Percentiles rank a stretch among this genome's conserved stretches.
Conservation (phyloP, 2,888 invertebrate genomes). For the Frankliniella fusca region DNA sequence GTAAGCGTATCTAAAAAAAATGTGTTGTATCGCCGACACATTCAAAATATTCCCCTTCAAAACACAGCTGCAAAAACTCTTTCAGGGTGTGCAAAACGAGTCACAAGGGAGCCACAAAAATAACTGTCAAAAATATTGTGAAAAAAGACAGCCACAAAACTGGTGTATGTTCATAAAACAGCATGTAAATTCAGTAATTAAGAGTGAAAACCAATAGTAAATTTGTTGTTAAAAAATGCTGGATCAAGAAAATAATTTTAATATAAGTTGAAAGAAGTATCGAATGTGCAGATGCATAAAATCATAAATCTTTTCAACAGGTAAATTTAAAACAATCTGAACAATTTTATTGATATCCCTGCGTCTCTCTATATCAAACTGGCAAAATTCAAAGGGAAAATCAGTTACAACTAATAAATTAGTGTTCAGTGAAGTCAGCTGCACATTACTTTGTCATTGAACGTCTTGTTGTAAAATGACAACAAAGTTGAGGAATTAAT, state of each 20-base stretch:
- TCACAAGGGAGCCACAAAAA: constrained; percentile 17
- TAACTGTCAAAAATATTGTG: not conserved
- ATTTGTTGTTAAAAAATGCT: not conserved
- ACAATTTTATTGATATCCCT: not conserved
- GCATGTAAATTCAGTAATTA: not conserved
- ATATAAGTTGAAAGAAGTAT: not conserved
- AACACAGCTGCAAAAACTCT: constrained; percentile 22
- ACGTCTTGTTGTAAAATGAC: constrained; percentile 4
- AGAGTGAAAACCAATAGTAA: not conserved
- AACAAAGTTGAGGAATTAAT: not conserved
- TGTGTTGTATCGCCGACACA: not conserved
- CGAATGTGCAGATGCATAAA: not conserved
- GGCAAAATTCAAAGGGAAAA: no score
- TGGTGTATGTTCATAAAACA: not conserved
- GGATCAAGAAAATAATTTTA: not conserved
- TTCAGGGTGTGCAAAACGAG: constrained; percentile 10
- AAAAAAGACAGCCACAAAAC: not conserved
- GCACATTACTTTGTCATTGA: not conserved
- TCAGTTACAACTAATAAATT: not conserved
- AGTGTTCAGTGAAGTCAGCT: not conserved
- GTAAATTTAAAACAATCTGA: no score
- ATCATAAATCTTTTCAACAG: not conserved
- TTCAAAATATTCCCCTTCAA: constrained; percentile 21
- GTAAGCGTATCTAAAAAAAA: not conserved
- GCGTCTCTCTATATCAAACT: not conserved